phyloP scores from a whole-genome alignment of 2,113 vertebrate genomes.

The Gymnarchus niloticus region DNA sequence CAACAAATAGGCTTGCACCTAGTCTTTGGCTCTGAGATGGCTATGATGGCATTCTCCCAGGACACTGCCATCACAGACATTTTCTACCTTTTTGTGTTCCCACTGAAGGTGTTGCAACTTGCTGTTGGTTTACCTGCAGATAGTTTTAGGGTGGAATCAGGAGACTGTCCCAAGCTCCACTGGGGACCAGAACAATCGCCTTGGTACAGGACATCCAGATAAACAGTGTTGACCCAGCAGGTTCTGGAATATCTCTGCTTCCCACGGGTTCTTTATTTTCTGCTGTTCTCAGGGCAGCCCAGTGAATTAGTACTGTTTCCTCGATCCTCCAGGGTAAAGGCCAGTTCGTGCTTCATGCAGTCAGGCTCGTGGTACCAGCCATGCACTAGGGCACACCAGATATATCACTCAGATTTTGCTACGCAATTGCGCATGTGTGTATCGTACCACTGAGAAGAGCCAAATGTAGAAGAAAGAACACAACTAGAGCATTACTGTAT shows the following conservation, averaged over 20 bases:
- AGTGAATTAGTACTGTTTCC: too few species aligned
- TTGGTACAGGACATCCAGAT: background rate
- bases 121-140: background rate
- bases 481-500: too few species aligned
- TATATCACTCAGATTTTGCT: too few species aligned
- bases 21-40: background rate
- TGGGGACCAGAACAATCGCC: background rate
- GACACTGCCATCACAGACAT: background rate
- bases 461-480: too few species aligned
- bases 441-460: too few species aligned
- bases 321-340: too few species aligned
- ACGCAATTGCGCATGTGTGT: too few species aligned
- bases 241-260: background rate
- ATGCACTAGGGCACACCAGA: too few species aligned
- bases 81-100: background rate
- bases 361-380: too few species aligned
- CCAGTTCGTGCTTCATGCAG: too few species aligned
- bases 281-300: too few species aligned
- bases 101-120: background rate
- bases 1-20: background rate
- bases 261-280: background rate
- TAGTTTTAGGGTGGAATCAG: background rate
- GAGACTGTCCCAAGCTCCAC: background rate
- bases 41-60: background rate
- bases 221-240: background rate